Base-by-base conservation (phyloP, 2,797 vertebrate species). In the Yasuhikotakia modesta region DNA sequence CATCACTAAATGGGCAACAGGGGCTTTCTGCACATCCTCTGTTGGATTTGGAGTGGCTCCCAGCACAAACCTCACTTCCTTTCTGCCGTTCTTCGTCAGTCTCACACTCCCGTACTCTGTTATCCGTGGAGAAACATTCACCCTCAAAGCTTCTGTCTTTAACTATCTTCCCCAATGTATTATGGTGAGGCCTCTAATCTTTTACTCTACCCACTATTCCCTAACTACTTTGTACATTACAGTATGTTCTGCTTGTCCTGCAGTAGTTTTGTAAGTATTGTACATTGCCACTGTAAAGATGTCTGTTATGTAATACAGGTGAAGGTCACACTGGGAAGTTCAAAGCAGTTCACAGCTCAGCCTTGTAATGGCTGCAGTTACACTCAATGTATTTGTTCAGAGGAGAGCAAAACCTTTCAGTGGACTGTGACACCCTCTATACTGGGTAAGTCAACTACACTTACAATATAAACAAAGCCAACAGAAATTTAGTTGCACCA, bases 11-110 rank as follows among this genome's bases (percentile, higher is more conserved):
- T 96, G 95, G 94, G 89, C 89, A 10, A 94, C 91, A 0, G 92
- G 89, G 57, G 94, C 94, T 1, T 95, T 96, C 90, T 96, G 95
- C 1, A 86, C 90, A 3, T 88, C 87, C 0, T 85, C 91, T 0
- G 74, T 73, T 4, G 96, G 96, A 55, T 91, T 97, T 6, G 96
- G 96, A 0, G 84, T 98, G 64, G 90, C 96, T 0, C 87, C 87
- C 0, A 83, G 86, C 21, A 68, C 72, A 0, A 85, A 84, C 11
- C 84, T 97, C 73, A 91, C n/a, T 0, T 91, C 86, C 81, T 95
- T 96, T 92, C 92, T 96, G 89, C 95, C 96, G 0, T 95, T 97
- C 89, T 97, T 97, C 2, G 86, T 95, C 27, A 93, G 94, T 1
- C 90, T 96, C 74, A 95, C 90, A 0, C 2, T 95, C 84, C 96